phyloP scores from a whole-genome alignment of 2,113 vertebrate genomes.

The Panthera leo region DNA sequence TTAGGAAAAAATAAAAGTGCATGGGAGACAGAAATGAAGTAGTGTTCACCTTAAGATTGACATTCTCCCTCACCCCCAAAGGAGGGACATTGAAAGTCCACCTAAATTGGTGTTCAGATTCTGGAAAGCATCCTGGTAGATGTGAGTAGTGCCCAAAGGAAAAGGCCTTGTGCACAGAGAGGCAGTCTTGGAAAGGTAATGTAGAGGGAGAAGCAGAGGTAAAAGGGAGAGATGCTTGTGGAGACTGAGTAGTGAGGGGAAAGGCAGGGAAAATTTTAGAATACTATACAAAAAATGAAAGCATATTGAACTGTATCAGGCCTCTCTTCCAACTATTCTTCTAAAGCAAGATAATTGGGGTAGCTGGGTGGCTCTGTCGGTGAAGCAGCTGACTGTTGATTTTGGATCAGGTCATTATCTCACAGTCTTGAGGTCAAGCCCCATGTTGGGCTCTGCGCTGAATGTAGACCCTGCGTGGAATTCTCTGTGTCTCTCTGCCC shows the following conservation, averaged over 20 bases:
- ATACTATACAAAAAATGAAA: background rate
- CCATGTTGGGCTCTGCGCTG: no score
- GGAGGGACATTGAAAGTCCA: background rate
- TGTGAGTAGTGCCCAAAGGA: background rate
- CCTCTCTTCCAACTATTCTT: background rate
- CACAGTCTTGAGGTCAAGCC: no score
- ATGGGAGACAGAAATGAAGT: background rate
- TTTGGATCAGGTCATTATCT: no score
- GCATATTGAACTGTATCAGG: background rate
- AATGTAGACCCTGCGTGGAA: no score
- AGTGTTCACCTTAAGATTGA: background rate
- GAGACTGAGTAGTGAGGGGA: background rate
- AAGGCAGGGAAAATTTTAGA: background rate
- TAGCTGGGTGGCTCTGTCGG: no score
- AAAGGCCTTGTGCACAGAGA: background rate
- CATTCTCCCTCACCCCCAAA: background rate
- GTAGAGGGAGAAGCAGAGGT: background rate
- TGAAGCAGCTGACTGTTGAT: no score
- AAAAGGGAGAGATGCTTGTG: background rate
- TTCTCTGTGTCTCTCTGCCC: no score
- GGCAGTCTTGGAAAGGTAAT: background rate
- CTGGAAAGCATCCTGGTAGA: background rate
- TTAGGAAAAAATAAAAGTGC: background rate
- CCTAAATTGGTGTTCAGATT: background rate
- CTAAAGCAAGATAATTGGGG: background rate